Conservation (phyloP, 2,888 invertebrate species). For the Chrysodeixis includens region DNA sequence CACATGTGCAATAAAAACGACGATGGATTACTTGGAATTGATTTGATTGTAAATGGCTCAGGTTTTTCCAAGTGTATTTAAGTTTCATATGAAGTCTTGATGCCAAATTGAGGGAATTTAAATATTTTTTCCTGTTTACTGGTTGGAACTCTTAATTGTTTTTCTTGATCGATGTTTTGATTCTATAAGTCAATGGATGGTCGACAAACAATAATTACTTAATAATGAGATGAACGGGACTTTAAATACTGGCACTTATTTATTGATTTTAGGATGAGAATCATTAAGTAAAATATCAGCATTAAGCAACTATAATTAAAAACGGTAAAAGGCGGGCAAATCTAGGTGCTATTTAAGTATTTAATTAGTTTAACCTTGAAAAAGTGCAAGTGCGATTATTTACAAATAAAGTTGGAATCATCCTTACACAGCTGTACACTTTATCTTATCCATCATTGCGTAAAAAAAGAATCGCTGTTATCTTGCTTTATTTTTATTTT, state of each 20-base stretch:
- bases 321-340: not conserved
- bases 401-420: not conserved
- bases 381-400: not conserved
- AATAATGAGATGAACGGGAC: no score
- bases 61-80: not conserved
- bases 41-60: not conserved
- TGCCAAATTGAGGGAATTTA: not conserved
- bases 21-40: not conserved
- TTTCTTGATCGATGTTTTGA: no score
- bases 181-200: no score
- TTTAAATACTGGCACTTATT: no score
- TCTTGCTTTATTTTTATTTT: not conserved
- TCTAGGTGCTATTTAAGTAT: not conserved
- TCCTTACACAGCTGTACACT: not conserved
- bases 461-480: not conserved
- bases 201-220: no score
- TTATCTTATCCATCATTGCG: not conserved
- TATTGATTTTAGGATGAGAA: no score
- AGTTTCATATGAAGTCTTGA: not conserved
- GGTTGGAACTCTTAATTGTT: not conserved
- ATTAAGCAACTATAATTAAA: no score
- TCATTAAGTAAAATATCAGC: no score
- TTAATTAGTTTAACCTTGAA: not conserved
- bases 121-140: not conserved
- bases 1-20: not conserved